Percentiles rank a stretch among this genome's conserved stretches.
Conservation (phyloP, 2,888 invertebrate species). For the Coelopa pilipes region DNA sequence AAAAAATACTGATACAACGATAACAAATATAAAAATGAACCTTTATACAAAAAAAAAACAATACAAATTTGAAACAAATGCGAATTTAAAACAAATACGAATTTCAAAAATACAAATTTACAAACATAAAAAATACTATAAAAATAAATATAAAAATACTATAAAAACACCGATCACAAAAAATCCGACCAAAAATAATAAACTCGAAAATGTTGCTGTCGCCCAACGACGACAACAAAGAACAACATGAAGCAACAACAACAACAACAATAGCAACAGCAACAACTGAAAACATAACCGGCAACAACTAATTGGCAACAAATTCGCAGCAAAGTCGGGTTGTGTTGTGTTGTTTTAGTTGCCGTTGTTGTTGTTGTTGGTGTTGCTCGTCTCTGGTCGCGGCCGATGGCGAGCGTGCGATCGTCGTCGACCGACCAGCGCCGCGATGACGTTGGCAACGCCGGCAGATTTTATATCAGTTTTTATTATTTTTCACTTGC, state of each 20-base stretch:
- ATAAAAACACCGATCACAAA: no score
- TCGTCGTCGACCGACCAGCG: not conserved
- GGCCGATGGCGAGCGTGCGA: not conserved
- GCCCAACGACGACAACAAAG: not conserved
- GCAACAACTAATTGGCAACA: not conserved
- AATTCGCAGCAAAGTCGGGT: not conserved
- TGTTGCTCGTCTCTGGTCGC: not conserved
- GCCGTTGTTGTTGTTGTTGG: not conserved
- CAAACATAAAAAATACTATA: no score
- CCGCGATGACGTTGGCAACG: no score
- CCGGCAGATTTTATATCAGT: not conserved
- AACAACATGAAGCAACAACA: not conserved
- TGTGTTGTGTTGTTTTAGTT: not conserved
- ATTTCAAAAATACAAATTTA: no score
- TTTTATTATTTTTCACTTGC: not conserved
- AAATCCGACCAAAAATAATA: no score
- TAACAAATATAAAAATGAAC: no score
- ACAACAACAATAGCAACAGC: not conserved
- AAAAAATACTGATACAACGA: no score
- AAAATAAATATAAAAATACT: not conserved
- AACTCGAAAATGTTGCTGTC: not conserved
- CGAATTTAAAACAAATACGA: no score
- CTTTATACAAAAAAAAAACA: not conserved
- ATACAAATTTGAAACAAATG: no score
- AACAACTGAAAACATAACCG: not conserved